Evolutionary conservation across 2,113 vertebrate genomes (phyloP), one percentile per base, ranked within the genome.

Genomic region (Syngnathus scovelli): DNA sequence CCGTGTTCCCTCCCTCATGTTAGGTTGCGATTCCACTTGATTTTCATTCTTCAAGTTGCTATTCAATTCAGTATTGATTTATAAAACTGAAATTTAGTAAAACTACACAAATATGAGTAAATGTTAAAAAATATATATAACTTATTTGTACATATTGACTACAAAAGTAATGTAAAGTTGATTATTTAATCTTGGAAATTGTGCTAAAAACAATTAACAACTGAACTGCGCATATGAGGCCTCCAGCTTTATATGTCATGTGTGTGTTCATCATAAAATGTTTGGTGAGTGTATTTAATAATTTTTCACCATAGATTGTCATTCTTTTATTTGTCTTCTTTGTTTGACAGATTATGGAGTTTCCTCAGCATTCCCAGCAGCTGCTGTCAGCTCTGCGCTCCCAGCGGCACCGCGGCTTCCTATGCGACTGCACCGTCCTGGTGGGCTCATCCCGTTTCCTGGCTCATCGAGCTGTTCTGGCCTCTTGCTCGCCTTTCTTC

Each of bases 401-500:
- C 38, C 96, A 98, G 83, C 93, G 93, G 4, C 90, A 92, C 48
- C 94, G 93, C n/a, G 95, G 95, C 3, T 96, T 98, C 82, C 92
- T 98, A 2, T 97, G 95, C 70, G 96, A 98, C 87, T 98, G 95
- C 83, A 93, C 93, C 0, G 91, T 98, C 43, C 83, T 92, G 75
- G 95, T 98, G 68, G 95, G 95, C 65, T 86, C 90, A 38, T 87
- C 91, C 6, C 91, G 87, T 10, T 98, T 97, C 85, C 79, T 93
- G 63, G 95, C 96, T 23, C 96, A 98, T 74, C 91, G 94, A 0
- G 94, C 94, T 0, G 93, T 98, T 5, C 87, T 98, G 81, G 95
- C 95, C 8, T 94, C 95, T 76, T 97, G 93, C 86, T 95, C 94
- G 11, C 92, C 96, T 0, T 98, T 96, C 83, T 98, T 98, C 85